A percentile compares a stretch with the other conserved stretches of the same genome.
phyloP scores from a whole-genome alignment of 2,797 vertebrate species.

The Zalophus californianus region DNA sequence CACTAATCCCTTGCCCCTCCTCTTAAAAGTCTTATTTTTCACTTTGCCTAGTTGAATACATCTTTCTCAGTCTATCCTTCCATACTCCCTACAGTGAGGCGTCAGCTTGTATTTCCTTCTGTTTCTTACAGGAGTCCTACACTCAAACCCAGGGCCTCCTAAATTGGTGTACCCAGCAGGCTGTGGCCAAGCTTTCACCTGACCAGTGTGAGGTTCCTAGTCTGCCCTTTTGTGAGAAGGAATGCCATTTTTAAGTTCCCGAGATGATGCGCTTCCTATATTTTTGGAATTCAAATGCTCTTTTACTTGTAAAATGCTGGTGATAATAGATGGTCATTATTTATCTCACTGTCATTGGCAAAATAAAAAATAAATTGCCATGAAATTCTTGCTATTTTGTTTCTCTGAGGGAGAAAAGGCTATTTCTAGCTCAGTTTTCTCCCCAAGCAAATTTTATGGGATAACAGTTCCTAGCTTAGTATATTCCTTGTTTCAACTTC shows the following conservation, averaged over 20 bases:
- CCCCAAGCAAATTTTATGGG: constrained; percentile 3
- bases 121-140: background rate
- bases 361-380: background rate
- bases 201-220: background rate
- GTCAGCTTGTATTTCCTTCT: background rate
- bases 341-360: constrained; percentile 39
- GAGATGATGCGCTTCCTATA: background rate
- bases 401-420: background rate
- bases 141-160: background rate
- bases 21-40: constrained; percentile 14
- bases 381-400: constrained; percentile 49
- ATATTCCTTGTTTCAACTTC: background rate
- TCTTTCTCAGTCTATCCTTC: background rate
- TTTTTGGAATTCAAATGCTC: constrained; percentile 47
- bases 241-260: constrained; percentile 23
- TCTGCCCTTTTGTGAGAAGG: background rate
- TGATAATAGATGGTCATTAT: constrained; percentile 5
- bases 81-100: background rate
- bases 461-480: background rate
- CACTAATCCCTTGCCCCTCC: background rate
- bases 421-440: constrained; percentile 30
- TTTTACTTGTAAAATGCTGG: constrained; percentile 10
- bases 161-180: background rate
- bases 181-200: background rate
- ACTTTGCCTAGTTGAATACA: background rate